Conservation (phyloP, 2,113 vertebrate genomes). For the Actinemys pallida region DNA sequence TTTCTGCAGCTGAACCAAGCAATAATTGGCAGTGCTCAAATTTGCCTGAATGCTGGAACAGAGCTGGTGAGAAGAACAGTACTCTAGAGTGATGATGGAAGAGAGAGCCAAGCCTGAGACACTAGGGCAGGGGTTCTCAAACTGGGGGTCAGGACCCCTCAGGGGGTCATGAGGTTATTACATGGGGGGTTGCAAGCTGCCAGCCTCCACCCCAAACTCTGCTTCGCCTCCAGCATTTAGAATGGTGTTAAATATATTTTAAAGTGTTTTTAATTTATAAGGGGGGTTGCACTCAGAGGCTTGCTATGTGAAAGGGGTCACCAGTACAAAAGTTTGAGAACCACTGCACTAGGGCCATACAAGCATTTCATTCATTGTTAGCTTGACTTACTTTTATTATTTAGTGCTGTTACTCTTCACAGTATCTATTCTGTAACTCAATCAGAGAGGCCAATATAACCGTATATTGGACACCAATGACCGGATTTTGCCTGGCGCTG, state of each 20-base stretch:
- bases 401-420: neutral
- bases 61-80: neutral
- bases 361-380: too few relatives aligned
- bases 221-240: too few relatives aligned
- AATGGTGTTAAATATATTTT: too few relatives aligned
- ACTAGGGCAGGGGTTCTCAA: too few relatives aligned
- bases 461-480: neutral
- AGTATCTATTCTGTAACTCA: neutral
- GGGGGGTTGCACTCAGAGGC: too few relatives aligned
- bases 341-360: neutral
- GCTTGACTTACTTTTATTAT: neutral
- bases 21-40: neutral
- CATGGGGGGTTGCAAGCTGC: too few relatives aligned
- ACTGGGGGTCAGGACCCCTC: too few relatives aligned
- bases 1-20: neutral
- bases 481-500: neutral
- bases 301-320: too few relatives aligned
- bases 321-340: too few relatives aligned
- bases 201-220: too few relatives aligned
- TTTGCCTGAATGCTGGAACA: neutral
- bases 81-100: neutral
- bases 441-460: neutral
- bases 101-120: neutral
- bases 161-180: too few relatives aligned
- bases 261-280: too few relatives aligned